Evolutionary conservation across 1,140 invertebrate genomes (phyloP).

Genomic region (Euwallacea fornicatus): DNA sequence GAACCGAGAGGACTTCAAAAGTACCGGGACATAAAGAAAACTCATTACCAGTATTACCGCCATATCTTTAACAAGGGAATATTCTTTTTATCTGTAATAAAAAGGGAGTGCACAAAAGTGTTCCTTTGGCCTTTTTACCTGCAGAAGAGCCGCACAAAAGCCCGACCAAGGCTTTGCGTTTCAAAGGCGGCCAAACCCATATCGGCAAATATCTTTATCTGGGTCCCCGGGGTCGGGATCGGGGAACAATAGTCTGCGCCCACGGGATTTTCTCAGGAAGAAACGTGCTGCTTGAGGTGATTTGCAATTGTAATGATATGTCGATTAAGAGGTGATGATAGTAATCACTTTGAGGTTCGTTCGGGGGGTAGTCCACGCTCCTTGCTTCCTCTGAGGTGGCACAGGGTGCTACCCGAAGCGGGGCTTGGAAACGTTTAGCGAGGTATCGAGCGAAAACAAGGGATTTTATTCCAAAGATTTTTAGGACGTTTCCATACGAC

Average conservation of each 20-base stretch:
- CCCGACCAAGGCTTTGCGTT: conserved; percentile 9
- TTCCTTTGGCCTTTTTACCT: conserved; percentile 11
- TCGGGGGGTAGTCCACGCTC: no score
- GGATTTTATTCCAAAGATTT: no score
- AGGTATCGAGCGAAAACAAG: no score
- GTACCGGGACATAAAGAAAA: not conserved
- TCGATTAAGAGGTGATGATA: not conserved
- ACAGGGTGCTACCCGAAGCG: no score
- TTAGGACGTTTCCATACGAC: not conserved
- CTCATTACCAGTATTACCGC: conserved; percentile 1
- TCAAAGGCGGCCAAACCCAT: conserved; percentile 16
- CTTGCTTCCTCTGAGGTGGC: no score
- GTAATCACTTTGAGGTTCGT: no score
- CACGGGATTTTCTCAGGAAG: conserved; percentile 1
- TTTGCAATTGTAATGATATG: conserved; percentile 14
- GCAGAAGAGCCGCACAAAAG: conserved; percentile 10
- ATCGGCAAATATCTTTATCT: conserved; percentile 15
- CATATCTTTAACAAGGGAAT: conserved; percentile 3
- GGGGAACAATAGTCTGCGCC: conserved; percentile 13
- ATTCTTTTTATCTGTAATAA: conserved; percentile 5
- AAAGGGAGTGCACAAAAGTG: conserved; percentile 4
- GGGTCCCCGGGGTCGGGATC: conserved; percentile 5
- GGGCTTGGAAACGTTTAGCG: no score
- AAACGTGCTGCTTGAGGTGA: conserved; percentile 11
- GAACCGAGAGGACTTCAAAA: not conserved